Evolutionary conservation across 2,113 vertebrate species (phyloP).

Genomic region (Tamias sibiricus): DNA sequence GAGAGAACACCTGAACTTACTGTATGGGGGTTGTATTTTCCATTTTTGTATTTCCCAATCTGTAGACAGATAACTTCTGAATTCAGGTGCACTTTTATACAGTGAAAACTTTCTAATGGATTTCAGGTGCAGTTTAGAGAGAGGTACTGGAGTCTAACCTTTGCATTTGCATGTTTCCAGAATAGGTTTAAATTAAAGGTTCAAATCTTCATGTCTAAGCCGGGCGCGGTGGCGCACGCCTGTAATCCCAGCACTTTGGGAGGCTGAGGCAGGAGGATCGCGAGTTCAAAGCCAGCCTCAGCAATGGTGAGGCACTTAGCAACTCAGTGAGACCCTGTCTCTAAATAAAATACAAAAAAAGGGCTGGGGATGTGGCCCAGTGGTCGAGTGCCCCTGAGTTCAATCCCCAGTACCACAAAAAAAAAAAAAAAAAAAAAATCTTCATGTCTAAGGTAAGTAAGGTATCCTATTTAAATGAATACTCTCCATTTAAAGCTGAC

Average conservation of each 20-base stretch:
- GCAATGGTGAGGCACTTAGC: no score
- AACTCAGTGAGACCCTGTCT: no score
- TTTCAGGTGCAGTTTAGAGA: slow-evolving; percentile 44
- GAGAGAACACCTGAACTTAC: not conserved
- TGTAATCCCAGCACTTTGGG: no score
- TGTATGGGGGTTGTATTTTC: not conserved
- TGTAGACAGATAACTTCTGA: slow-evolving; percentile 19
- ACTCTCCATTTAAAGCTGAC: slow-evolving; percentile 45
- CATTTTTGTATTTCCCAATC: slow-evolving; percentile 33
- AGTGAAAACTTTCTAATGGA: slow-evolving; percentile 31
- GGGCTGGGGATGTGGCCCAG: no score
- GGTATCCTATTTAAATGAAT: slow-evolving; percentile 38
- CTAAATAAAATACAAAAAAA: no score
- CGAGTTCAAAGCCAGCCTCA: no score
- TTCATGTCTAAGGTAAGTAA: slow-evolving; percentile 24
- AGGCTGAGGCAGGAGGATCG: no score
- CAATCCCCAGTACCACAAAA: no score
- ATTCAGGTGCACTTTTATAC: slow-evolving; percentile 27
- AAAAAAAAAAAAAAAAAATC: no score
- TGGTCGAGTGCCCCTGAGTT: no score
- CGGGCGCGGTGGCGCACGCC: no score
- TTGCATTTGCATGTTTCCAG: slow-evolving; percentile 63
- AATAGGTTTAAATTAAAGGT: slow-evolving; percentile 53
- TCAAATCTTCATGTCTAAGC: not conserved
- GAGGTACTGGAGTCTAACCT: not conserved